Evolutionary conservation across 1,140 invertebrate genomes (phyloP).

Genomic region (Hetaerina americana): DNA sequence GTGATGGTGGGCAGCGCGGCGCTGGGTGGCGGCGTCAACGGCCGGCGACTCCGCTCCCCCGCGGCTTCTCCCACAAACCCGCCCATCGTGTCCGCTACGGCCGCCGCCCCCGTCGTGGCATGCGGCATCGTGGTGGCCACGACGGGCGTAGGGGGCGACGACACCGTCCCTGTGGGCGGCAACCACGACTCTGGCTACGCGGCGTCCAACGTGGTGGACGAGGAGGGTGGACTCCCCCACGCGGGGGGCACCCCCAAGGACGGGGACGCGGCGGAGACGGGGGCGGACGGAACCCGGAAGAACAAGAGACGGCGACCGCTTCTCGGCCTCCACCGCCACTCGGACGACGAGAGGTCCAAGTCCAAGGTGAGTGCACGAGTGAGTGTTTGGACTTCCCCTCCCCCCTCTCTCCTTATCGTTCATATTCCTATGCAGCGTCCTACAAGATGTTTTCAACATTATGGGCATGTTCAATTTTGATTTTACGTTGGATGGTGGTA

Average conservation of each 20-base stretch:
- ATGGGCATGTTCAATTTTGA: too few species aligned
- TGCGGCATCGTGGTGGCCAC: slow-evolving; percentile 35
- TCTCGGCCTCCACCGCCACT: neutral
- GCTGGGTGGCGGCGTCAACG: neutral
- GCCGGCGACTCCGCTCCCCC: neutral
- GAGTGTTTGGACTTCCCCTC: too few species aligned
- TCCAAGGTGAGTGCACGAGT: too few species aligned
- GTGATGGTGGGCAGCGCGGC: neutral
- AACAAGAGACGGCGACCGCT: neutral
- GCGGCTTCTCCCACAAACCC: neutral
- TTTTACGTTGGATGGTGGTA: too few species aligned
- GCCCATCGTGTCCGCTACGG: slow-evolving; percentile 8
- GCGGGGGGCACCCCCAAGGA: neutral
- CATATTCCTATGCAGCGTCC: too few species aligned
- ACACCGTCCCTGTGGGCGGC: slow-evolving; percentile 48
- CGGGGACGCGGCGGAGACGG: neutral
- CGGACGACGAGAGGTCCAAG: neutral
- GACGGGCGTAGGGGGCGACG: slow-evolving; percentile 36
- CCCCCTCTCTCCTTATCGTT: too few species aligned
- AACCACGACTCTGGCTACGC: slow-evolving; percentile 71
- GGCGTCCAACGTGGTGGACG: slow-evolving; percentile 39
- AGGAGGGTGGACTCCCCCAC: slow-evolving; percentile 12
- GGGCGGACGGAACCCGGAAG: neutral
- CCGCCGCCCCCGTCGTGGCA: neutral
- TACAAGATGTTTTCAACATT: too few species aligned